Evolutionary conservation across 2,113 vertebrate species (phyloP).

Genomic region (Barbus barbus): DNA sequence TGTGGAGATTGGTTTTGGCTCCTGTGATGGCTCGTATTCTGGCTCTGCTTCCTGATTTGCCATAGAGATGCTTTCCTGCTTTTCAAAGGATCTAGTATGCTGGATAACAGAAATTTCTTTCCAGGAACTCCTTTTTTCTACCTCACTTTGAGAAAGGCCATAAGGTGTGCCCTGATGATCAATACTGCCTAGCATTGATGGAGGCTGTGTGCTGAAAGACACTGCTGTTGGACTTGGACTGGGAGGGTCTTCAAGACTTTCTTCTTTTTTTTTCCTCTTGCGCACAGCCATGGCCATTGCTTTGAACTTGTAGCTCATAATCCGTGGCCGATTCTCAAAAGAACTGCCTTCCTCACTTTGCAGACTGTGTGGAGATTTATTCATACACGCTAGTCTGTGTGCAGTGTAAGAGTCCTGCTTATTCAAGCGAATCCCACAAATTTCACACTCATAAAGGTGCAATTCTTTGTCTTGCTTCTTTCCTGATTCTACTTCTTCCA

Average conservation of each 20-base stretch:
- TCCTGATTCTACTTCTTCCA: no score
- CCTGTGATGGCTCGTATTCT: slow-evolving; percentile 67
- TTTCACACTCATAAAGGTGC: no score
- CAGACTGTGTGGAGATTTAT: no score
- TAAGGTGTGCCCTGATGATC: slow-evolving; percentile 65
- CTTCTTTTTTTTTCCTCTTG: slow-evolving; percentile 95
- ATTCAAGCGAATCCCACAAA: no score
- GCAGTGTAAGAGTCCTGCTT: no score
- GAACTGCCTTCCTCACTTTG: slow-evolving; percentile 65
- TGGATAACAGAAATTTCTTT: slow-evolving; percentile 99
- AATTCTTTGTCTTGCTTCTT: no score
- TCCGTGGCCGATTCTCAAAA: slow-evolving; percentile 82
- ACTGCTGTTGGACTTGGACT: slow-evolving; percentile 72
- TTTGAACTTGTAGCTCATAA: slow-evolving; percentile 94
- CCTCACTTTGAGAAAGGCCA: slow-evolving; percentile 64
- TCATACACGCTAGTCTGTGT: no score
- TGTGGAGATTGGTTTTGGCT: slow-evolving; percentile 73
- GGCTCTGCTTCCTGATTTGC: slow-evolving; percentile 82
- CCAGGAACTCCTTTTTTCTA: slow-evolving; percentile 81
- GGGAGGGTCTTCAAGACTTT: slow-evolving; percentile 92
- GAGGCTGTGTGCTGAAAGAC: slow-evolving; percentile 72
- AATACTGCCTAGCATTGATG: slow-evolving; percentile 65
- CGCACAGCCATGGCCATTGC: slow-evolving; percentile 88
- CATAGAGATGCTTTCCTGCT: slow-evolving; percentile 84
- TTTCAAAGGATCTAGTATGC: slow-evolving; percentile 98